Base-by-base conservation (phyloP, 2,888 invertebrate species). In the Suillia variegata region DNA sequence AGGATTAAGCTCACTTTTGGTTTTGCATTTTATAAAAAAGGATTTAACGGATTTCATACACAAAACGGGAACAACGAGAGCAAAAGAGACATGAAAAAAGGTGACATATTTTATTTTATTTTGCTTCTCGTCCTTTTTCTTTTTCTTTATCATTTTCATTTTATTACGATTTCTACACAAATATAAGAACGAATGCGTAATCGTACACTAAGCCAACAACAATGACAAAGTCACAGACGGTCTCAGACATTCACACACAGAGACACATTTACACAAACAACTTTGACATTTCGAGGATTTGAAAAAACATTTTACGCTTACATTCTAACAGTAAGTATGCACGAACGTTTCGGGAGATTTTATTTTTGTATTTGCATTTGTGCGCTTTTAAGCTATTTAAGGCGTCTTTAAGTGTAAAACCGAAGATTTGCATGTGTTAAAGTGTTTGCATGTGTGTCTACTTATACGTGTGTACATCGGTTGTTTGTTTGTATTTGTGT, bases 1-100 rank as follows among this genome's bases (percentile, higher is more conserved):
- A 48, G 51, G 56, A 56, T 56, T 56, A 56, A 42, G 50, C n/a
- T 20, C 10, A 26, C 24, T 48, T 56, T 56, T 49, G 56, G 48
- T 49, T 56, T 56, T 50, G 56, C 50, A 56, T 56, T 56, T 50
- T 50, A n/a, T n/a, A n/a, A 50, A 56, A 49, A 24, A 38, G 56
- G 56, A 56, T 56, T 56, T 56, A 15, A 22, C 49, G 56, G 56
- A 56, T 56, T 56, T 56, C 34, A 48, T 17, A 56, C 54, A 47
- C 12, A 45, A 10, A 54, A 24, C 20, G 26, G 13, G 45, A 48
- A 55, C 31, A 20, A 20, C 24, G 24, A 38, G 12, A 18, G 45
- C 45, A 21, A 45, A 22, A 22, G 12, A 26, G 31, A 26, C 47
- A 13, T 21, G 50, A 34, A 18, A 38, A 51, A 56, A 51, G 51